Evolutionary conservation across 2,888 invertebrate species (phyloP), one percentile per base, ranked within the genome.

Genomic region (Notodonta ziczac): DNA sequence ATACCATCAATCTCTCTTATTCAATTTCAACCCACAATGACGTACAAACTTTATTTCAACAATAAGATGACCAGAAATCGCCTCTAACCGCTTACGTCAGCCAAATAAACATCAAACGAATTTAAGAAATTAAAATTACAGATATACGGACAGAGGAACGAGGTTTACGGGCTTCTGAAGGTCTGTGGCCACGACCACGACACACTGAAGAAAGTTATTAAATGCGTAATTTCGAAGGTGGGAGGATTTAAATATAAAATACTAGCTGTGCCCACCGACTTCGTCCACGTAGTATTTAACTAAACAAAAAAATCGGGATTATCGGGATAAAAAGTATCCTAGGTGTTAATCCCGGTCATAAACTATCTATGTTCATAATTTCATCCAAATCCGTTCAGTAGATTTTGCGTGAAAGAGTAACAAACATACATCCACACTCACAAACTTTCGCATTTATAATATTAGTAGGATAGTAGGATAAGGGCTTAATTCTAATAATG

Each of bases 181-280:
- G 81, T 87, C 62, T 93, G 93, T 66, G 93, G 93, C 2, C 93
- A 93, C 72, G 87, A 91, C 65, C 92, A 93, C 77, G 91, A 90
- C 66, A 84, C 88, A 2, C 73, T 93, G 70, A 90, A 90, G 82
- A 91, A 91, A 84, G 93, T 93, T 77, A 84, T 93, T 66, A 91
- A 93, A 65, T 93, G 93, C 86, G 93, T 93, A 84, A 93, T 93
- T 50, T 86, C 91, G 56, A 92, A 92, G 91, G 92, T 92, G 69
- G 79, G 69, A n/a, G 35, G 5, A 32, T 62, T 69, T 72, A 74
- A 68, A 76, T 71, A 69, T 64, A 58, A 68, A 70, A 66, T 72
- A 68, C n/a, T n/a, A n/a, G n/a, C n/a, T n/a, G n/a, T n/a, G n/a
- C n/a, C n/a, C n/a, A n/a, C n/a, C n/a, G n/a, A n/a, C n/a, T n/a